Percentiles rank a stretch among this genome's conserved stretches.
Evolutionary conservation across 2,888 invertebrate genomes (phyloP).

Genomic region (Macrosiphum euphorbiae): DNA sequence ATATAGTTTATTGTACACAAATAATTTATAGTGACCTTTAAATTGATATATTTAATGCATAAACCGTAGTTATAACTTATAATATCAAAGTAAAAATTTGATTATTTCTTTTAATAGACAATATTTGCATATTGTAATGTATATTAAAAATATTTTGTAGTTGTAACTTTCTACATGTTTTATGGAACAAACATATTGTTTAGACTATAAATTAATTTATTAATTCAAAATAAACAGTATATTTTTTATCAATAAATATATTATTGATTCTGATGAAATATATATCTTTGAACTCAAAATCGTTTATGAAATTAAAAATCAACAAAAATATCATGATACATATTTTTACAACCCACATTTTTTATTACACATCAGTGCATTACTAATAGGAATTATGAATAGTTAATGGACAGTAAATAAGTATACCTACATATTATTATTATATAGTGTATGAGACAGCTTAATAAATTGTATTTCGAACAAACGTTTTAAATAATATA

Average conservation of each 20-base stretch:
- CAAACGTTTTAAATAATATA: not conserved
- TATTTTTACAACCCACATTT: not conserved
- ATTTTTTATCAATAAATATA: not conserved
- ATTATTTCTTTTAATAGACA: not conserved
- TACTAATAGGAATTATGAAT: not conserved
- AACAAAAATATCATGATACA: not conserved
- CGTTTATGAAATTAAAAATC: not conserved
- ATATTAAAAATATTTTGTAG: not conserved
- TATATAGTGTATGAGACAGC: no score
- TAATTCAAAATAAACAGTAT: not conserved
- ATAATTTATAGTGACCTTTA: not conserved
- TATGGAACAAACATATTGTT: not conserved
- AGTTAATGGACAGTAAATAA: not conserved
- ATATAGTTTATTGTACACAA: not conserved
- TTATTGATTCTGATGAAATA: not conserved
- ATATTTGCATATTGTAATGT: not conserved
- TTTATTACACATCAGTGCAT: not conserved
- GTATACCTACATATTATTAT: not conserved
- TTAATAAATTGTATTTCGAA: not conserved
- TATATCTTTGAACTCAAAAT: not conserved
- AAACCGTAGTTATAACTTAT: not conserved
- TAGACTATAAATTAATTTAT: not conserved
- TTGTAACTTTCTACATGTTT: not conserved
- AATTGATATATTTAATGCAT: not conserved
- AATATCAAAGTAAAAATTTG: not conserved